Conservation (phyloP, 2,888 invertebrate genomes). For the Mystacides longicornis region DNA sequence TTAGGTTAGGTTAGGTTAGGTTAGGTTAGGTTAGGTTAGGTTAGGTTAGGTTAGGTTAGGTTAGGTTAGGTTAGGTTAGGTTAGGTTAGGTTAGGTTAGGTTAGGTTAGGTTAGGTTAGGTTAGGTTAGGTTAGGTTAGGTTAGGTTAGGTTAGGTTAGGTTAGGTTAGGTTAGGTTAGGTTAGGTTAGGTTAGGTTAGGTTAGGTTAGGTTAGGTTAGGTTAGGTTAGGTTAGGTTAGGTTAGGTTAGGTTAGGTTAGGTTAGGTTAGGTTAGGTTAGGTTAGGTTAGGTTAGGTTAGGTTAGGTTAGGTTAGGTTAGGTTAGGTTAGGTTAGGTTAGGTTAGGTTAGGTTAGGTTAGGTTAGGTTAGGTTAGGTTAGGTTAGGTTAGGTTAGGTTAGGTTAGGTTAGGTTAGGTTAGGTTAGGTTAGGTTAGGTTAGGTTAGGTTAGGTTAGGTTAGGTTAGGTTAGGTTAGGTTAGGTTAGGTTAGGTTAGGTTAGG, state of each 20-base stretch:
- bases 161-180: slow-evolving; percentile 15
- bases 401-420: slow-evolving; percentile 23
- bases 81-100: slow-evolving; percentile 22
- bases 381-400: slow-evolving; percentile 23
- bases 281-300: slow-evolving; percentile 11
- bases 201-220: slow-evolving; percentile 15
- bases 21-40: slow-evolving; percentile 23
- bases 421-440: slow-evolving; percentile 23
- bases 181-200: slow-evolving; percentile 12
- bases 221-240: slow-evolving; percentile 17
- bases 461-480: slow-evolving; percentile 8
- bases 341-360: slow-evolving; percentile 8
- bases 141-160: slow-evolving; percentile 17
- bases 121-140: slow-evolving; percentile 21
- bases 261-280: slow-evolving; percentile 20
- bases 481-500: slow-evolving; percentile 8
- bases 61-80: slow-evolving; percentile 20
- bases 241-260: slow-evolving; percentile 17
- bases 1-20: slow-evolving; percentile 18
- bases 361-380: slow-evolving; percentile 15
- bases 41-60: slow-evolving; percentile 24
- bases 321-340: slow-evolving; percentile 8
- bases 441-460: slow-evolving; percentile 18
- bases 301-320: slow-evolving; percentile 8
- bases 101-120: slow-evolving; percentile 21